A percentile compares a stretch with the other conserved stretches of the same genome.
Evolutionary conservation across 2,797 vertebrate species (phyloP).

Genomic region (Hyperoplus immaculatus): DNA sequence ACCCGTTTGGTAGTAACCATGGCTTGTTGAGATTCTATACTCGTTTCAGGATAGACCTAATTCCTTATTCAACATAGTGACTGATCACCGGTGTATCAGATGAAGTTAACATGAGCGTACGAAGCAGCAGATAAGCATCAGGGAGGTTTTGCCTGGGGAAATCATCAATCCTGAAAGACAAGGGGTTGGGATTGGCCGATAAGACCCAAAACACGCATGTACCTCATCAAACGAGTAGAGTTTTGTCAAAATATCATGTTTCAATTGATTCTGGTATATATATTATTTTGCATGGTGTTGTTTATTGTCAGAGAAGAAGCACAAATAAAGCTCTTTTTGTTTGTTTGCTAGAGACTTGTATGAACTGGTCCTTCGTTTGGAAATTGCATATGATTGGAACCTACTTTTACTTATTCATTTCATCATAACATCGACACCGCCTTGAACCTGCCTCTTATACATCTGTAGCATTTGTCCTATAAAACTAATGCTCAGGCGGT

Average conservation of each 20-base stretch:
- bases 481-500: too few species aligned
- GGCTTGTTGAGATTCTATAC: too few species aligned
- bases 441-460: too few species aligned
- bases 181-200: not conserved
- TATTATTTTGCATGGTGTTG: not conserved
- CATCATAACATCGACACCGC: too few species aligned
- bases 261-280: not conserved
- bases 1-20: too few species aligned
- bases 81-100: not conserved
- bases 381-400: too few species aligned
- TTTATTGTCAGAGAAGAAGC: not conserved
- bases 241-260: constrained; percentile 6
- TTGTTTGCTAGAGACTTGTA: not conserved
- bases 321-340: not conserved
- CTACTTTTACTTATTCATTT: too few species aligned
- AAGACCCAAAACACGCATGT: constrained; percentile 2
- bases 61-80: not conserved
- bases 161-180: constrained; percentile 1
- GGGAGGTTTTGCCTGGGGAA: not conserved
- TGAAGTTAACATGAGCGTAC: not conserved
- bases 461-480: too few species aligned
- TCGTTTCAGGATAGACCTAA: too few species aligned
- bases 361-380: not conserved
- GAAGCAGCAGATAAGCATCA: not conserved
- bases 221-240: constrained; percentile 5